phyloP scores from a whole-genome alignment of 2,888 invertebrate species.

The Allolobophora icterica region DNA sequence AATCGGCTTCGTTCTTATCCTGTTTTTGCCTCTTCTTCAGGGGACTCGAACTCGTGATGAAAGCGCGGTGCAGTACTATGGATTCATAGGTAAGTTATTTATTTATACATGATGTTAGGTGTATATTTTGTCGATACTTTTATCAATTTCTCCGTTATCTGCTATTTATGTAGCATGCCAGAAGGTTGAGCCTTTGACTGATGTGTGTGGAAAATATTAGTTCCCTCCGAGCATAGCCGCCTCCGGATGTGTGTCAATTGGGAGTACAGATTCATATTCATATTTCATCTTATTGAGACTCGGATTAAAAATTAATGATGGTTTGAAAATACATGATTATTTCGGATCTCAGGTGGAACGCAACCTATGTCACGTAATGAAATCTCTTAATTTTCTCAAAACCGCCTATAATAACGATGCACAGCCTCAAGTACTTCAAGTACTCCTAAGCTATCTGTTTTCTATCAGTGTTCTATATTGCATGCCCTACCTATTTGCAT shows the following conservation, averaged over 20 bases:
- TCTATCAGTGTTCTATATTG: no score
- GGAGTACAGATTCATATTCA: background rate
- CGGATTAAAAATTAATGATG: no score
- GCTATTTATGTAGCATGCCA: background rate
- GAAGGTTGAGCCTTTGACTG: no score
- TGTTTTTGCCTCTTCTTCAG: background rate
- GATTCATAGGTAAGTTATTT: constrained; percentile 5
- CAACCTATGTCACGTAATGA: no score
- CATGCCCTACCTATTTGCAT: no score
- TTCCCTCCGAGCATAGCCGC: background rate
- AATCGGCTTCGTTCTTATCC: background rate
- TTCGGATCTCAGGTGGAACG: no score
- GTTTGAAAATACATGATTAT: no score
- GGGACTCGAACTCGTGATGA: background rate
- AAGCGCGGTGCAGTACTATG: background rate
- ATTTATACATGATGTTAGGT: background rate
- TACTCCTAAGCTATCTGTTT: no score
- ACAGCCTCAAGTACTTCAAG: no score
- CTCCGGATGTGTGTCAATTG: background rate
- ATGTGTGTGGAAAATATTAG: background rate
- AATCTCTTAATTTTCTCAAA: no score
- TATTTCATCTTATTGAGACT: background rate
- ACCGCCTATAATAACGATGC: no score
- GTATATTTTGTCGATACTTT: no score
- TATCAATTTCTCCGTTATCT: background rate